phyloP scores from a whole-genome alignment of 2,113 vertebrate genomes.

The Antechinus stuartii region DNA sequence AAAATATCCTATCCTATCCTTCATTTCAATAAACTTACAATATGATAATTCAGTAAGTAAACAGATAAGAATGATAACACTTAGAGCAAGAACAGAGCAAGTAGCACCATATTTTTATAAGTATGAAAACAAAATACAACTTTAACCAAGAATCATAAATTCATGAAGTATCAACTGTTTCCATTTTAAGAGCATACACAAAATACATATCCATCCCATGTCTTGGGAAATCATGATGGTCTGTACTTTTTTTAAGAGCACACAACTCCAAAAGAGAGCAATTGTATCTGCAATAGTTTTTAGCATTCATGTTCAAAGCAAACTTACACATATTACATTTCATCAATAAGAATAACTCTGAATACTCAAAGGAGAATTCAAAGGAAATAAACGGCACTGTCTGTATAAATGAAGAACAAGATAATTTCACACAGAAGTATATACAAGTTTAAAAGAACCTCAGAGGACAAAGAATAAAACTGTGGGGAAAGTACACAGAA shows the following conservation, averaged over 20 bases:
- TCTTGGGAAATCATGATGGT: background rate
- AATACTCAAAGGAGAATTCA: constrained; percentile 18
- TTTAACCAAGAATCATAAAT: background rate
- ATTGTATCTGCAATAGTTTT: constrained; percentile 46
- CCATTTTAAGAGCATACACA: background rate
- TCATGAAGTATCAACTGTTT: background rate
- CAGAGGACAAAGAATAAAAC: constrained; percentile 14
- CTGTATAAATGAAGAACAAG: constrained; percentile 38
- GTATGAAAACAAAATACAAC: background rate
- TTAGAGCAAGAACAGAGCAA: background rate
- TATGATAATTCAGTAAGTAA: background rate
- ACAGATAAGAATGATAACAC: background rate
- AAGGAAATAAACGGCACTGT: constrained; percentile 16
- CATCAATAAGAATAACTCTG: constrained; percentile 29
- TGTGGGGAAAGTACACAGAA: constrained; percentile 33
- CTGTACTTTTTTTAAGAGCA: constrained; percentile 22
- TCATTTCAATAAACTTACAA: background rate
- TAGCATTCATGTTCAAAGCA: constrained; percentile 34
- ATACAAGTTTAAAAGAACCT: constrained; percentile 27
- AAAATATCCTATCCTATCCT: background rate
- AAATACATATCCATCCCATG: background rate
- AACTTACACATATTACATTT: constrained; percentile 15
- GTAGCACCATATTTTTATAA: background rate
- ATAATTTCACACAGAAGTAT: background rate
- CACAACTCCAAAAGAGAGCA: constrained; percentile 11